phyloP scores from a whole-genome alignment of 2,888 invertebrate species.

The Drosophila birchii region DNA sequence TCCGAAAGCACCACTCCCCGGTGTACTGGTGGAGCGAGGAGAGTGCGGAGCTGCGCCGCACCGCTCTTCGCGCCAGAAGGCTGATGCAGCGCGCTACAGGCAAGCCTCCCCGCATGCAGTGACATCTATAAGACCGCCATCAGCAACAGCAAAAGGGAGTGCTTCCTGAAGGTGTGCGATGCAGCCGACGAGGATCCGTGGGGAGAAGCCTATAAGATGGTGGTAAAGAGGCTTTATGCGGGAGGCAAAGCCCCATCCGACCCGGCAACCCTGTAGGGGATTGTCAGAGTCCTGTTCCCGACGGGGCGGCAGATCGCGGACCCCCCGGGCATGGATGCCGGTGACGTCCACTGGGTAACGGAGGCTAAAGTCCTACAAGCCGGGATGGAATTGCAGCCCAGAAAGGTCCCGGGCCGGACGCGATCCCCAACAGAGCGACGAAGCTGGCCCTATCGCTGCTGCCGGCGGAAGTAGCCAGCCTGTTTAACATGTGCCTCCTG shows the following conservation, averaged over 20 bases:
- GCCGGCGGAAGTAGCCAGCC: too few species aligned
- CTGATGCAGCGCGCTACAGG: neutral
- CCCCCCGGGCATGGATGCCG: too few species aligned
- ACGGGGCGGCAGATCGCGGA: too few species aligned
- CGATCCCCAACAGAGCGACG: too few species aligned
- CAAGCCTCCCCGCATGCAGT: too few species aligned
- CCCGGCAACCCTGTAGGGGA: neutral
- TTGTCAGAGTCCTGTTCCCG: too few species aligned
- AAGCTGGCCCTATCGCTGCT: too few species aligned
- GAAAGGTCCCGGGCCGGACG: too few species aligned
- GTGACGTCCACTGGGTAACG: too few species aligned
- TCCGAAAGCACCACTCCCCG: neutral
- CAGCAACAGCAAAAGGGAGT: neutral
- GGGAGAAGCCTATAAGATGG: neutral
- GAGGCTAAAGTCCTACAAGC: too few species aligned
- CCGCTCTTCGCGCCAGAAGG: neutral
- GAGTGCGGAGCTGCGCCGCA: neutral
- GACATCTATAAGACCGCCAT: neutral
- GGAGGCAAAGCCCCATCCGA: neutral
- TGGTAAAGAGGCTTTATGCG: neutral
- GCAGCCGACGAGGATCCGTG: neutral
- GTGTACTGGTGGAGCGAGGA: neutral
- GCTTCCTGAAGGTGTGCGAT: neutral
- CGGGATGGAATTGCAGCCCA: too few species aligned
- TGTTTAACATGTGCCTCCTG: too few species aligned